Base-by-base conservation (phyloP, 2,113 vertebrate species). In the Phaethon lepturus region DNA sequence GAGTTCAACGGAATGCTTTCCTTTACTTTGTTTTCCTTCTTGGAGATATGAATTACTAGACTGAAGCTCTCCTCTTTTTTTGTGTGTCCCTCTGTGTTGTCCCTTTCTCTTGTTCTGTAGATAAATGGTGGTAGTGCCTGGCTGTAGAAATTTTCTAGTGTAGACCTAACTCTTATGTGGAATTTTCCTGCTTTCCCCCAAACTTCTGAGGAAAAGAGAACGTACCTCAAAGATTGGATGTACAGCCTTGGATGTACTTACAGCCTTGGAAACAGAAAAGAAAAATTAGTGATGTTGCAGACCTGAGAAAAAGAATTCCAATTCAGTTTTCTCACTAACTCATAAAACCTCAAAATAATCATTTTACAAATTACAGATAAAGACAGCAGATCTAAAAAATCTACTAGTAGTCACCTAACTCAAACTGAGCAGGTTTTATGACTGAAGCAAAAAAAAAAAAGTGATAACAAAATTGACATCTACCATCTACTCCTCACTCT, bases 71-170 rank as follows among this genome's bases (percentile, higher is more conserved):
- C 17, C 4, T 10, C 5, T 86, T 80, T 63, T 44, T 18, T 80
- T 29, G 55, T 33, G 4, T 0, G 0, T 44, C 8, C 5, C 3
- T 44, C 47, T 3, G 1, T 53, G 6, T 63, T 86, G 31, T 82
- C 11, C 5, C 4, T 67, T 40, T 56, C 25, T 29, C 9, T 64
- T 80, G 9, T 49, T 45, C n/a, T 59, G 19, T 42, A 22, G 11
- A 9, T 64, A 31, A 88, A 8, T 12, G 11, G 6, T 79, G n/a
- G 12, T 59, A 82, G 15, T 31, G 25, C 10, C 55, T 33, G 40
- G 7, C 6, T 55, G 9, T 63, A 42, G 22, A 71, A 62, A 28
- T 74, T 53, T 90, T 58, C 26, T 74, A 10, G 17, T 33, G 17
- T 40, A 40, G 29, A 17, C 1, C 2, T 64, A 63, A 44, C 17